These are phyloP conservation scores for Osmerus eperlanus DNA, from an alignment of 2,113 vertebrate species.

Conservation along the genomic window DNA sequence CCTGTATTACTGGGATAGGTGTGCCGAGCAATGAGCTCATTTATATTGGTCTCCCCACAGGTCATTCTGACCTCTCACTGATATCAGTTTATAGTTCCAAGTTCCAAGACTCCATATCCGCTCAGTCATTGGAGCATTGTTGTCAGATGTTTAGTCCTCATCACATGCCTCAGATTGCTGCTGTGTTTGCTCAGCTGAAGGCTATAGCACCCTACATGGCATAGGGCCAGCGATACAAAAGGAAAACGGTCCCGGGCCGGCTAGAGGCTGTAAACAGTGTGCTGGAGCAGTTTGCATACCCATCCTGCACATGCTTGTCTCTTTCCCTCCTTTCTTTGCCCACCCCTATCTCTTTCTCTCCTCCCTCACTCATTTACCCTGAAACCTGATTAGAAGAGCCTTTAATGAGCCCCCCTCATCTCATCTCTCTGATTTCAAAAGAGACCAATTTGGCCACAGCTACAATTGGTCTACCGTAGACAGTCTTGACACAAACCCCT, in stretches of 20 bases:
- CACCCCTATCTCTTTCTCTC: conserved; percentile 18
- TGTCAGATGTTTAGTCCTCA: conserved; percentile 24
- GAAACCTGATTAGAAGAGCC: conserved; percentile 11
- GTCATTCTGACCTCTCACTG: neutral
- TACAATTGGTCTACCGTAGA: neutral
- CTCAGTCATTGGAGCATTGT: conserved; percentile 42
- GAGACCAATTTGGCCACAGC: neutral
- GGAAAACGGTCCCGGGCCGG: conserved; percentile 13
- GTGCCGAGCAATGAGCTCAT: conserved; percentile 24
- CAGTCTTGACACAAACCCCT: too few relatives aligned
- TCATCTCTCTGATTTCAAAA: neutral
- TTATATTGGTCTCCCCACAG: conserved; percentile 25
- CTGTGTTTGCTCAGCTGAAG: conserved; percentile 73
- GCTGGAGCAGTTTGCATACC: conserved; percentile 42
- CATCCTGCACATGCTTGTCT: conserved; percentile 31
- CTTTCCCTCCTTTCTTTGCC: conserved; percentile 19
- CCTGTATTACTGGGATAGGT: conserved; percentile 17
- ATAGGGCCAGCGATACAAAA: conserved; percentile 30
- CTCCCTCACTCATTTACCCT: neutral
- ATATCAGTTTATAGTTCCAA: neutral
- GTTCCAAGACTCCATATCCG: conserved; percentile 8
- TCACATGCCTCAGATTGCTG: conserved; percentile 50
- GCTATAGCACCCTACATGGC: conserved; percentile 50
- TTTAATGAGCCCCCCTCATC: conserved; percentile 18
- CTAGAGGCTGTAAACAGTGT: conserved; percentile 44